Evolutionary conservation across 2,888 invertebrate species (phyloP).

Genomic region (Cetonia aurata): DNA sequence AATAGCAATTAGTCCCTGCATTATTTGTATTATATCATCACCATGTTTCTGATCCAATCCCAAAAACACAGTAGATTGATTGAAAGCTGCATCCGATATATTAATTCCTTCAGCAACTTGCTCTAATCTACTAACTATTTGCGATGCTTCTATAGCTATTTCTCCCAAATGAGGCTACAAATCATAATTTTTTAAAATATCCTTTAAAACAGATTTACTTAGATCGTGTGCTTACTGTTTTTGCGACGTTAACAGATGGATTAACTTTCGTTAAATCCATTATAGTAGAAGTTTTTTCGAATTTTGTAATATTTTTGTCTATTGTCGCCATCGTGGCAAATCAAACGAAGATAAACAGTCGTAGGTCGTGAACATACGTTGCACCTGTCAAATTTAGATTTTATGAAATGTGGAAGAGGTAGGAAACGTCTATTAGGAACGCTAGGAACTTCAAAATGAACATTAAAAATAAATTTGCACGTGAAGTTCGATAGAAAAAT

Average conservation of each 20-base stretch:
- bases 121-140: slow-evolving; percentile 66
- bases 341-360: no score
- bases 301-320: slow-evolving; percentile 53
- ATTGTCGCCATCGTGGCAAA: slow-evolving; percentile 61
- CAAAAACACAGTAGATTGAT: slow-evolving; percentile 62
- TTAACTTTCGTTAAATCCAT: slow-evolving; percentile 55
- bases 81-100: slow-evolving; percentile 56
- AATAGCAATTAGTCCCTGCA: slow-evolving; percentile 73
- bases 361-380: no score
- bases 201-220: neutral
- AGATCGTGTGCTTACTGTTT: slow-evolving; percentile 51
- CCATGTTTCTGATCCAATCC: slow-evolving; percentile 63
- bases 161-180: slow-evolving; percentile 63
- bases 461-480: no score
- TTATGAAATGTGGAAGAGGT: no score
- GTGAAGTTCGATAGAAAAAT: no score
- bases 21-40: slow-evolving; percentile 73
- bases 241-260: slow-evolving; percentile 46
- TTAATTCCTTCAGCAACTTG: slow-evolving; percentile 63
- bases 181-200: slow-evolving; percentile 11
- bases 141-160: slow-evolving; percentile 66
- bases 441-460: no score
- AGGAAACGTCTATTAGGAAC: no score
- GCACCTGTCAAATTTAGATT: no score
- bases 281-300: slow-evolving; percentile 52